Base-by-base conservation (phyloP, 2,113 vertebrate genomes). In the Todiramphus chloris region DNA sequence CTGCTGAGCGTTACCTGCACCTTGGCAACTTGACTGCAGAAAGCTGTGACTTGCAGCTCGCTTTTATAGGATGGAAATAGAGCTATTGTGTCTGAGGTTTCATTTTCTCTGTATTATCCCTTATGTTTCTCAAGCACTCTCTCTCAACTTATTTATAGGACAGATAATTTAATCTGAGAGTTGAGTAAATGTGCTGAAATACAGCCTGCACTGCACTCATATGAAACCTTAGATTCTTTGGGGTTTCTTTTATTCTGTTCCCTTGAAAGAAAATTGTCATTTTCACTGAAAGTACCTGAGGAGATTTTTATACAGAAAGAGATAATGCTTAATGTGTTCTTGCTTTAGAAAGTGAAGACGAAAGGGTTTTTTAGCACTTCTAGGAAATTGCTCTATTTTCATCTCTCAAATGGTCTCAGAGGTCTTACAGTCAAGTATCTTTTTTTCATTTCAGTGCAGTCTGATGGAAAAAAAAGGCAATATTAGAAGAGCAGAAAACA, bases 1-100 rank as follows among this genome's bases (percentile, higher is more conserved):
- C 58, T 79, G 39, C 53, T 39, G 56, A 43, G 20, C 2, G 0
- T 64, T 51, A 24, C 21, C 1, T 0, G 73, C 70, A 63, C 48
- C 53, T 35, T 79, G 85, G 39, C 21, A 44, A 43, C 43, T 51
- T 46, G 43, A 33, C 39, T 53, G 24, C 72, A 68, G 31, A 59
- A 48, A 70, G 76, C 50, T 55, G 60, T 83, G 85, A 83, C 56
- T 39, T 41, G 24, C 46, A 58, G 23, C 19, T 50, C 69, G 44
- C n/a, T 64, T 55, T 77, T 37, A 37, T 30, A 33, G n/a, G 33
- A 8, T 62, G n/a, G 13, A 25, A 68, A 76, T 72, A 58, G 9
- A 60, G 66, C 41, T 62, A 2, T 75, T 75, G 33, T 62, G 63
- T 23, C 51, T 77, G 58, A 59, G 43, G 28, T 80, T 90, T 68